These are phyloP conservation scores for Trachelus stipa DNA, from an alignment of 2,888 invertebrate genomes.

Conservation along the genomic window DNA sequence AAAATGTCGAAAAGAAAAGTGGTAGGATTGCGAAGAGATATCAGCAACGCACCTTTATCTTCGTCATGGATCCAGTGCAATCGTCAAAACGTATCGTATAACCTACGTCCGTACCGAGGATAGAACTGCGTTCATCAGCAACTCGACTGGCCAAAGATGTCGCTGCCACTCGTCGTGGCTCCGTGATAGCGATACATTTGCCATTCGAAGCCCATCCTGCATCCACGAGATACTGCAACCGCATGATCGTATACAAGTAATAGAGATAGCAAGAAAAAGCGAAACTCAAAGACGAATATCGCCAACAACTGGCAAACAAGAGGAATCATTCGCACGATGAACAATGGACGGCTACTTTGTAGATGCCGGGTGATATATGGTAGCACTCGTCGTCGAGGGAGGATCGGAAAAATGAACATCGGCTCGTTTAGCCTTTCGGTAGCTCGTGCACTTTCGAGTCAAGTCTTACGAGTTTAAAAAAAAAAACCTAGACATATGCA, in stretches of 20 bases:
- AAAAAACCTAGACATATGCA: too few species aligned
- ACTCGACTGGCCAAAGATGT: conserved; percentile 89
- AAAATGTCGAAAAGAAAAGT: too few species aligned
- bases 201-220: conserved; percentile 85
- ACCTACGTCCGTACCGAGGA: conserved; percentile 78
- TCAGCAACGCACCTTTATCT: conserved; percentile 74
- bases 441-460: too few species aligned
- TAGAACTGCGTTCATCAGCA: conserved; percentile 79
- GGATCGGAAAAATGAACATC: too few species aligned
- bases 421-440: too few species aligned
- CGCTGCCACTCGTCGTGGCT: conserved; percentile 92
- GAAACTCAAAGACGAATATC: background rate
- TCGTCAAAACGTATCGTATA: conserved; percentile 88
- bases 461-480: too few species aligned
- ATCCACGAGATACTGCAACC: conserved; percentile 86
- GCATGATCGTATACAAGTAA: background rate
- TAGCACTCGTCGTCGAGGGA: too few species aligned
- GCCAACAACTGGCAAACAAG: too few species aligned
- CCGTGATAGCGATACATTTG: conserved; percentile 85
- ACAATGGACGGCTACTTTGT: too few species aligned
- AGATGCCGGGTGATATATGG: too few species aligned
- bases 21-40: too few species aligned
- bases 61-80: conserved; percentile 72
- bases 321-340: too few species aligned
- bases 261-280: background rate